These are phyloP conservation scores for Aselliscus stoliczkanus DNA, from an alignment of 2,797 vertebrate genomes.

Conservation along the genomic window DNA sequence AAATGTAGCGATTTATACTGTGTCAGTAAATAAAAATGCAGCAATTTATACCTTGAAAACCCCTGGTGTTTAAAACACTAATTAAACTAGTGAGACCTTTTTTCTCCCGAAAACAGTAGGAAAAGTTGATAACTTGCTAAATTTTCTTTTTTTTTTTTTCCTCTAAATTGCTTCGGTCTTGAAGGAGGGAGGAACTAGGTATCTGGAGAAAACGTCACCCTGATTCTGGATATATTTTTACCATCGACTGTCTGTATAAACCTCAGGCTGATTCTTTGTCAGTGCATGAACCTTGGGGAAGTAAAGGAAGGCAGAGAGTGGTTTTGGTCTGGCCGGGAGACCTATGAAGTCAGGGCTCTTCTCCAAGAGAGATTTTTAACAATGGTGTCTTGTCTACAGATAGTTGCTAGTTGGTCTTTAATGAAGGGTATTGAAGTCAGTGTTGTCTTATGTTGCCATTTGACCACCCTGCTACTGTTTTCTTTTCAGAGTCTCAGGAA, in stretches of 20 bases:
- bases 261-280: neutral
- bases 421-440: neutral
- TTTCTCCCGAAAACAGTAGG: neutral
- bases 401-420: neutral
- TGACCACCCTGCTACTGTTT: neutral
- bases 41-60: neutral
- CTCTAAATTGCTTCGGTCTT: neutral
- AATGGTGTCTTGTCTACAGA: neutral
- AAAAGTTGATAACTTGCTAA: neutral
- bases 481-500: neutral
- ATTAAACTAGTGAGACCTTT: neutral
- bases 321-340: neutral
- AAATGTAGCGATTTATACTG: neutral
- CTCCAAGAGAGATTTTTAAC: neutral
- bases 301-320: accelerated
- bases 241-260: neutral
- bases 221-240: neutral
- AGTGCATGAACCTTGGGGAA: neutral
- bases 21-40: neutral
- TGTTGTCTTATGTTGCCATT: neutral
- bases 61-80: neutral
- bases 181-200: neutral
- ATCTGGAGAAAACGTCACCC: neutral
- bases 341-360: neutral
- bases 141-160: neutral